These are phyloP conservation scores for Dromiciops gliroides DNA, from an alignment of 2,113 vertebrate species.

Conservation along the genomic window DNA sequence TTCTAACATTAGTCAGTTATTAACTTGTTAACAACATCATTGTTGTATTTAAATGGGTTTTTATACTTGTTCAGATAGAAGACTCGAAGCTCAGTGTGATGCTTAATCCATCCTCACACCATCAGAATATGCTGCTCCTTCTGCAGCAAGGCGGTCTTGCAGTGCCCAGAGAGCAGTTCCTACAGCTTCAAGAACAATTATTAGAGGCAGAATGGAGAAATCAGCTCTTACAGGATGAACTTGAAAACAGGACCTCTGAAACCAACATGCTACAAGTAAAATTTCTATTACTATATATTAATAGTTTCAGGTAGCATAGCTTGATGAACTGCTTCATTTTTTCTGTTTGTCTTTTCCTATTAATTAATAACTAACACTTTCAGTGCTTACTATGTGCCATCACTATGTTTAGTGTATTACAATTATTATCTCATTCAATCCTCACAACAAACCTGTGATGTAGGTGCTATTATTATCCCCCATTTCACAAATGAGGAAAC, in stretches of 20 bases:
- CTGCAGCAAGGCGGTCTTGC: slow-evolving; percentile 83
- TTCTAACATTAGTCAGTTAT: neutral
- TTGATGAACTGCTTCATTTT: neutral
- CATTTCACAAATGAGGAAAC: neutral
- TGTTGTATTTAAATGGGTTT: neutral
- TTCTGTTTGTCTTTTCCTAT: neutral
- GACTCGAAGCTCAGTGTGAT: slow-evolving; percentile 78
- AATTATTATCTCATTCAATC: neutral
- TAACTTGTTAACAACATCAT: neutral
- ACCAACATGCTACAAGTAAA: slow-evolving; percentile 89
- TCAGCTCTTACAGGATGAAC: slow-evolving; percentile 87
- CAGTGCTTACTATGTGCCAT: neutral
- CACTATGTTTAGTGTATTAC: neutral
- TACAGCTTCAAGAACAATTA: slow-evolving; percentile 87
- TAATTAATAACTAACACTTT: neutral
- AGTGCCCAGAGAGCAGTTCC: slow-evolving; percentile 89
- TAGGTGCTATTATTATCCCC: neutral
- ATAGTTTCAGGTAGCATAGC: accelerated
- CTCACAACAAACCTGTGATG: neutral
- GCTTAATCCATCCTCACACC: slow-evolving; percentile 79
- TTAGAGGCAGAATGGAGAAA: slow-evolving; percentile 85
- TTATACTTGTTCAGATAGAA: slow-evolving; percentile 77
- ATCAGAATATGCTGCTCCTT: slow-evolving; percentile 75
- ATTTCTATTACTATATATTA: accelerated
- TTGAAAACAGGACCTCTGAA: slow-evolving; percentile 82